Percentiles rank a stretch among this genome's conserved stretches.
Conservation (phyloP, 2,888 invertebrate species). For the Sinhomidia bicolor region DNA sequence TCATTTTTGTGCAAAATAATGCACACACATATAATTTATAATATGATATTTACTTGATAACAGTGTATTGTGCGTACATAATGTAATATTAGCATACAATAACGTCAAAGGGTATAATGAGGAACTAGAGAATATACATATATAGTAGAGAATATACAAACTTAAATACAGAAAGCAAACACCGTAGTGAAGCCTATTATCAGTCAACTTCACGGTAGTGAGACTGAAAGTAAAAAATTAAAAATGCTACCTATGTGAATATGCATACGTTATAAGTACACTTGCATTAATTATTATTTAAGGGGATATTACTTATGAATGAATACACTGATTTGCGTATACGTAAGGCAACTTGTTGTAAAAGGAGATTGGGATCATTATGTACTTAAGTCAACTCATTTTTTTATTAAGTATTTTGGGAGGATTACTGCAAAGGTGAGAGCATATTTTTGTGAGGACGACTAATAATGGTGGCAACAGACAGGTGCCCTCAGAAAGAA, state of each 20-base stretch:
- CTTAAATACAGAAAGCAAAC: neutral
- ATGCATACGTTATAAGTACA: no score
- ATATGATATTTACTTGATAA: no score
- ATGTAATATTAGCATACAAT: neutral
- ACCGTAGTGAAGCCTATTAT: neutral
- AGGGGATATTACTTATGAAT: neutral
- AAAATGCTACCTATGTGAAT: neutral
- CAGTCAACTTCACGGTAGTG: neutral
- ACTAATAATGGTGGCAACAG: neutral
- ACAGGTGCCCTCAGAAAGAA: neutral
- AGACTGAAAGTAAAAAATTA: constrained; percentile 9
- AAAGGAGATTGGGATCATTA: constrained; percentile 19
- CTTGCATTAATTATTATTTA: no score
- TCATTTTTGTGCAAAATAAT: no score
- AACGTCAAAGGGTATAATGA: constrained; percentile 15
- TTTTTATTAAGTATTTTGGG: neutral
- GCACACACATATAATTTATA: no score
- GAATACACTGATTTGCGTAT: neutral
- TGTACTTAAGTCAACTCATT: constrained; percentile 29
- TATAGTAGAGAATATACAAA: no score
- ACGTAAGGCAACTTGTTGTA: neutral
- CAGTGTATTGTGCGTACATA: neutral
- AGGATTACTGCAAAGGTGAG: no score
- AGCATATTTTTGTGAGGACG: neutral
- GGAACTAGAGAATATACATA: neutral